These are phyloP conservation scores for Caretta caretta DNA, from an alignment of 2,113 vertebrate species.

Conservation along the genomic window DNA sequence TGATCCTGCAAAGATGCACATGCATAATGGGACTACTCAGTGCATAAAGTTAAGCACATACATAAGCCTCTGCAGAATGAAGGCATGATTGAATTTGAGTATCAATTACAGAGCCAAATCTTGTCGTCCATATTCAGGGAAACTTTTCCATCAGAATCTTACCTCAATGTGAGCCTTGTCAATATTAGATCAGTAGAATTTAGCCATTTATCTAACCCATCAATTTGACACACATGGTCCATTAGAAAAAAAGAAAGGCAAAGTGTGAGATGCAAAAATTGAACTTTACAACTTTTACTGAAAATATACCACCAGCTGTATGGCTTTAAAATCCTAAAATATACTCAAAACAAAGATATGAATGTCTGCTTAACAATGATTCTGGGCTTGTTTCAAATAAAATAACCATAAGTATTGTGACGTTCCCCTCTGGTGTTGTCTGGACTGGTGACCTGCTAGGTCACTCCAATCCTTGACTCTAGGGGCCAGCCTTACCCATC, in stretches of 20 bases:
- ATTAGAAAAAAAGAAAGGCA: too few relatives aligned
- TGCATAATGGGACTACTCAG: not conserved
- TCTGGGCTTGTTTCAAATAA: too few relatives aligned
- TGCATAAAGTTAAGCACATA: slow-evolving; percentile 21
- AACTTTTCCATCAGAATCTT: not conserved
- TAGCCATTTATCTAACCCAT: not conserved
- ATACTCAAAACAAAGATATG: not conserved
- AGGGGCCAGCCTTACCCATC: too few relatives aligned
- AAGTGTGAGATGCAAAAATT: not conserved
- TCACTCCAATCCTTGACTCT: too few relatives aligned
- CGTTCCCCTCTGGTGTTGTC: too few relatives aligned
- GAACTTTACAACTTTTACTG: not conserved
- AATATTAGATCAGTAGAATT: not conserved
- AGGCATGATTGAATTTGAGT: not conserved
- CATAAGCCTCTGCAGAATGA: not conserved
- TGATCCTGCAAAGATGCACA: not conserved
- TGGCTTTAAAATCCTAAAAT: not conserved
- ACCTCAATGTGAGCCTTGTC: not conserved
- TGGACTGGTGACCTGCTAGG: too few relatives aligned
- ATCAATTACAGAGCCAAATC: not conserved
- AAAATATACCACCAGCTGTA: not conserved
- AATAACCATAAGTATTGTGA: too few relatives aligned
- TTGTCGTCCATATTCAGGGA: not conserved
- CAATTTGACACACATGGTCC: too few relatives aligned
- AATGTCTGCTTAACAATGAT: not conserved